Evolutionary conservation across 2,113 vertebrate genomes (phyloP).

Genomic region (Clinocottus analis): DNA sequence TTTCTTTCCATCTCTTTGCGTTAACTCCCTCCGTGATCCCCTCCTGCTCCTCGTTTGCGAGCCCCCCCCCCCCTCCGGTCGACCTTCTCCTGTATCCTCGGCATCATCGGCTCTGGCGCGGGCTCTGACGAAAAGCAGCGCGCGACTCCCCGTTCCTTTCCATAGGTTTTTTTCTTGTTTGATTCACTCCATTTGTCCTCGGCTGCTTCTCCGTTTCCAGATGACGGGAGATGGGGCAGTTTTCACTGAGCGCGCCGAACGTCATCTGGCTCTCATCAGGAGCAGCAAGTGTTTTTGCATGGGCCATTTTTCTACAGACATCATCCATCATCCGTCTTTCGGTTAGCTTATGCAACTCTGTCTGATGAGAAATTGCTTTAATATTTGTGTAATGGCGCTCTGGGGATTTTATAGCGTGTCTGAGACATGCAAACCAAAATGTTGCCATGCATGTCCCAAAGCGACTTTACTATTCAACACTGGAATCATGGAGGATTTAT

Average conservation of each 20-base stretch:
- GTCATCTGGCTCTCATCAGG: conserved; percentile 73
- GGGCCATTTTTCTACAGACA: conserved; percentile 60
- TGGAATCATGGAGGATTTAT: not conserved
- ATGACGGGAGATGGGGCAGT: conserved; percentile 63
- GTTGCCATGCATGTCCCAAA: conserved; percentile 12
- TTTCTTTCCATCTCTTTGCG: conserved; percentile 46
- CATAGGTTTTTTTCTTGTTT: conserved; percentile 55
- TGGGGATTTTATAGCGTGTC: conserved; percentile 46
- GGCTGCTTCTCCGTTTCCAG: conserved; percentile 62
- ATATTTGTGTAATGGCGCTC: conserved; percentile 57
- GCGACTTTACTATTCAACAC: not conserved
- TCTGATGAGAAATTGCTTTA: conserved; percentile 56
- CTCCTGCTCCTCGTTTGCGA: conserved; percentile 46
- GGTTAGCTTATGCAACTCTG: conserved; percentile 62
- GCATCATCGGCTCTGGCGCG: conserved; percentile 59
- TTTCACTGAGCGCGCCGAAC: conserved; percentile 44
- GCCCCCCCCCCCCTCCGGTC: conserved; percentile 10
- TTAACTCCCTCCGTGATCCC: conserved; percentile 31
- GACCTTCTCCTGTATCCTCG: conserved; percentile 42
- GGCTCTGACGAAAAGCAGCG: conserved; percentile 51
- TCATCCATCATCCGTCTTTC: conserved; percentile 65
- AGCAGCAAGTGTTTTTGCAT: conserved; percentile 64
- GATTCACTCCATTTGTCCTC: conserved; percentile 69
- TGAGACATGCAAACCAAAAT: conserved; percentile 26
- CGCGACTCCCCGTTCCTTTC: conserved; percentile 58